Evolutionary conservation across 2,888 invertebrate genomes (phyloP).

Genomic region (Galerucella nymphaeae): DNA sequence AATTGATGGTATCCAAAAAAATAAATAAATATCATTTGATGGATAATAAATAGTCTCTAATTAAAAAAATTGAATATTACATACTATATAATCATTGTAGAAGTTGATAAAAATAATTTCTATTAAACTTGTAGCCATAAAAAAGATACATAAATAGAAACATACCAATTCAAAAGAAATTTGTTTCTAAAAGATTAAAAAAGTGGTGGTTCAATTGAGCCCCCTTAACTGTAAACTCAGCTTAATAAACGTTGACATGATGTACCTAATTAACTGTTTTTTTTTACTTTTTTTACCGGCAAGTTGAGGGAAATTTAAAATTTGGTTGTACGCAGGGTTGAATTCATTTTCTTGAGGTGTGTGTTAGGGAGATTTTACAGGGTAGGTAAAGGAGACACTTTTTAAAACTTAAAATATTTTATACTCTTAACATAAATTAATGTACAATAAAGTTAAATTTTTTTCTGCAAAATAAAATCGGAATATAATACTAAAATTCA

Average conservation of each 20-base stretch:
- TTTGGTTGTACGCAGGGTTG: no score
- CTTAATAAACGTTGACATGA: no score
- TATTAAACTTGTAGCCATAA: neutral
- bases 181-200: no score
- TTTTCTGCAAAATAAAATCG: slow-evolving; percentile 21
- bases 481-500: slow-evolving; percentile 40
- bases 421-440: slow-evolving; percentile 24
- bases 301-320: no score
- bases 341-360: no score
- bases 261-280: no score
- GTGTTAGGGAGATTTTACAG: neutral
- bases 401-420: slow-evolving; percentile 23
- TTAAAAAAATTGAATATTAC: neutral
- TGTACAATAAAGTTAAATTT: slow-evolving; percentile 26
- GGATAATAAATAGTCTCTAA: neutral
- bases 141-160: no score
- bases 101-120: neutral
- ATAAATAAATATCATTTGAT: neutral
- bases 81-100: neutral
- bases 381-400: neutral
- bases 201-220: no score
- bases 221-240: no score
- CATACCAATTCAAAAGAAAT: no score
- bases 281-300: no score
- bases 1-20: neutral